Evolutionary conservation across 1,140 invertebrate species (phyloP), one percentile per base, ranked within the genome.

Genomic region (Drosophila serrata): DNA sequence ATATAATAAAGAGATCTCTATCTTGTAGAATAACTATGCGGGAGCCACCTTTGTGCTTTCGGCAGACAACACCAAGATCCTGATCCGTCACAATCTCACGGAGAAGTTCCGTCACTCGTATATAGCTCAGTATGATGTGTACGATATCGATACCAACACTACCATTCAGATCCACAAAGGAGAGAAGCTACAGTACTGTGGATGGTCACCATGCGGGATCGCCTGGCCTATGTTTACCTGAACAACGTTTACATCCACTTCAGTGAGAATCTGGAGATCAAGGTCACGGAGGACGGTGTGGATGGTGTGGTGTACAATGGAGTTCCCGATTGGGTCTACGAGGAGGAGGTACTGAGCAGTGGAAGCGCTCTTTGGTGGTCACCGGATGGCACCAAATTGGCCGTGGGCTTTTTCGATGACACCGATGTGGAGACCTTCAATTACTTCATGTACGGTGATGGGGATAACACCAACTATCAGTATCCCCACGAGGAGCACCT

Each of bases 351-450:
- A 6, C 94, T 99, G 78, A 95, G 95, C 76, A 95, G 95, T 5
- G 97, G 97, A 48, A 95, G 95, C 78, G 98, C 98, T 0, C 87
- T 98, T 19, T 99, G 98, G 98, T 98, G 98, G 93, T 98, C 97
- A 3, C 94, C 95, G 0, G 95, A 96, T 85, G 97, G 97, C 1
- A 95, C 91, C 19, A 95, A 95, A 84, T 77, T 99, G 63, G 96
- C 96, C 0, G 98, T 96, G 81, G 97, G 96, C 4, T 95, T 95
- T 45, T 98, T 98, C 92, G 95, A 99, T 93, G 98, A 99, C 92
- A 95, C 94, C 1, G 68, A 93, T 15, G 95, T 96, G 1, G 94
- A 95, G 37, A 93, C 95, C 15, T 96, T 96, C 92, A 94, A 94
- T 2, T 94, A 95, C 55, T 94, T 94, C 48, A 91, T 95, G 61